Conservation (phyloP, 2,797 vertebrate species). For the Menidia menidia region DNA sequence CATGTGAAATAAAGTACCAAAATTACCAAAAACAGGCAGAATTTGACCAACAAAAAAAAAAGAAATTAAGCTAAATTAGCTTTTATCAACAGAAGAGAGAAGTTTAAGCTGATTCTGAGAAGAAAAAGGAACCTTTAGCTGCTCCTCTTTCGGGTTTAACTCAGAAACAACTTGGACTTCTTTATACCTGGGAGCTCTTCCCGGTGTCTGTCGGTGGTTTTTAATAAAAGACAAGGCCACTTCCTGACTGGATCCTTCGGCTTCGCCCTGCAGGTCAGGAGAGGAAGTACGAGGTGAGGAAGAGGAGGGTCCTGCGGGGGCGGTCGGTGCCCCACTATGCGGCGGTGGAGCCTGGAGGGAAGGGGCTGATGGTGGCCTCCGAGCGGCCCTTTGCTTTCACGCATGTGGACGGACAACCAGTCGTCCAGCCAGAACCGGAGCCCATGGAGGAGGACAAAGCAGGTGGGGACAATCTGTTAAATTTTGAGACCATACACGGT, state of each 20-base stretch:
- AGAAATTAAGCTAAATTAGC: too few relatives aligned
- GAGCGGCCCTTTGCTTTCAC: constrained; percentile 90
- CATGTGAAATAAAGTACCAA: too few relatives aligned
- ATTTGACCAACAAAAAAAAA: too few relatives aligned
- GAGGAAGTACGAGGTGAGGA: constrained; percentile 86
- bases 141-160: too few relatives aligned
- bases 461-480: constrained; percentile 78
- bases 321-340: constrained; percentile 95
- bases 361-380: constrained; percentile 91
- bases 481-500: too few relatives aligned
- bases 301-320: constrained; percentile 86
- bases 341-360: constrained; percentile 88
- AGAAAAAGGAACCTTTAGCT: too few relatives aligned
- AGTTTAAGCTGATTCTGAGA: too few relatives aligned
- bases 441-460: constrained; percentile 82
- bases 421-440: constrained; percentile 77
- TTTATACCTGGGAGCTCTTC: not conserved
- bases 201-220: not conserved
- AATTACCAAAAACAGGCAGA: too few relatives aligned
- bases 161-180: too few relatives aligned
- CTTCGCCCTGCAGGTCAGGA: constrained; percentile 74
- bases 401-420: constrained; percentile 75
- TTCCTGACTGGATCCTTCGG: not conserved
- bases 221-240: constrained; percentile 15
- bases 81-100: too few relatives aligned